Evolutionary conservation across 2,797 vertebrate species (phyloP), one percentile per base, ranked within the genome.

Genomic region (Amazona ochrocephala): DNA sequence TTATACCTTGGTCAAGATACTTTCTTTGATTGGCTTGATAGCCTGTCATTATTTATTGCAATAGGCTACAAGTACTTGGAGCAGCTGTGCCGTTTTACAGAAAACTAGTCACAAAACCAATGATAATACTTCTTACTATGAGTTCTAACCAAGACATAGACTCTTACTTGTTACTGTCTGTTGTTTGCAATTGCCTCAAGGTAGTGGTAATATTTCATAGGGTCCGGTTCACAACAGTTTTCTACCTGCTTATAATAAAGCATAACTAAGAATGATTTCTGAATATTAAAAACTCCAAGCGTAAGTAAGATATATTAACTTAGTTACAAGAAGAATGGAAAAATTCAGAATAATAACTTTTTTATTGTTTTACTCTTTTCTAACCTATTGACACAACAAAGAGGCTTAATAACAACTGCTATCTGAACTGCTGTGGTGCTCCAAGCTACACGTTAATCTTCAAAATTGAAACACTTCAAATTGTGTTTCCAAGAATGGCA

Each of bases 311-410:
- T 45, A 16, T 66, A 50, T 70, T 79, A 82, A 73, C 20, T 34
- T 47, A 88, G 13, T 20, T 72, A 7, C 20, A 73, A 71, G 20
- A 91, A 70, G 30, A 89, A 86, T 29, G 23, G 37, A 79, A 86
- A 18, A 73, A 87, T 61, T 92, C 61, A 74, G 37, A 77, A 74
- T n/a, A 26, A 42, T 61, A 16, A 64, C 18, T 64, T 82, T 92
- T 84, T 83, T 20, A 79, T 76, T 91, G 64, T 86, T 94, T 95
- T 92, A 92, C 90, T 89, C 37, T 79, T 89, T 84, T 74, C 17
- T 83, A 67, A 41, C 45, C 51, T 74, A 54, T 26, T 84, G 84
- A 87, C 84, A 91, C 61, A 86, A 45, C 53, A 92, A 71, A 90
- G 32, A 58, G 26, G 4, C 71, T 78, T 84, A 74, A 68, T 50